Evolutionary conservation across 35 echinoderm and acorn worm genomes (phyloP), one percentile per base, ranked within the genome.

Genomic region (Ophioderma brevispina): DNA sequence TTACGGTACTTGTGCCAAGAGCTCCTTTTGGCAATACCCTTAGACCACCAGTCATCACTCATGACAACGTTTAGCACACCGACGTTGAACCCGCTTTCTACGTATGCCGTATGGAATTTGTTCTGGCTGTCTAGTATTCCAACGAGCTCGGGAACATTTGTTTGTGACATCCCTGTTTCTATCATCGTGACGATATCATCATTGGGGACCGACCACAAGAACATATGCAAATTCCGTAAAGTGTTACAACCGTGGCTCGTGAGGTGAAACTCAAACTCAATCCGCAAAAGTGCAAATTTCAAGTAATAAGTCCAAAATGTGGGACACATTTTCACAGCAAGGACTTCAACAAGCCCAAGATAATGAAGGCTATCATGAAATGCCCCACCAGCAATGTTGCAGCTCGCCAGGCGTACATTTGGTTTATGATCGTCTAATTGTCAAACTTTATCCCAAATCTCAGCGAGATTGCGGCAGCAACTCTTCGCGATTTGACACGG

Each of bases 261-360:
- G 52, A 50, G 49, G 49, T 81, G n/a, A 38, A 55, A 38, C 34
- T 93, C 38, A 92, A 92, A 40, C 87, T 94, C 11, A 94, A 94
- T 52, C 81, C 81, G 8, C 0, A 37, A 0, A 94, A 94, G 78
- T 92, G 91, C 25, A 75, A 55, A 37, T 93, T 96, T 36, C 63
- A 91, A 23, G 35, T 92, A 1, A 70, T 38, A 90, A 81, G 81
- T 96, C 10, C 59, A 63, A 21, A 86, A 92, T 52, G 86, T 92
- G 34, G 90, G 87, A 35, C 94, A 96, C 46, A 17, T 96, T 0
- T 93, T 92, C 81, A 80, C 94, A 77, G 34, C 81, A 63, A 87
- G 82, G n/a, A 50, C 25, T 70, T 55, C 34, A 23, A 85, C 17
- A 86, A 92, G 41, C 75, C 90, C 1, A 81, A 50, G 0, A 92